These are phyloP conservation scores for Calidris pugnax DNA, from an alignment of 2,113 vertebrate species.

Conservation along the genomic window DNA sequence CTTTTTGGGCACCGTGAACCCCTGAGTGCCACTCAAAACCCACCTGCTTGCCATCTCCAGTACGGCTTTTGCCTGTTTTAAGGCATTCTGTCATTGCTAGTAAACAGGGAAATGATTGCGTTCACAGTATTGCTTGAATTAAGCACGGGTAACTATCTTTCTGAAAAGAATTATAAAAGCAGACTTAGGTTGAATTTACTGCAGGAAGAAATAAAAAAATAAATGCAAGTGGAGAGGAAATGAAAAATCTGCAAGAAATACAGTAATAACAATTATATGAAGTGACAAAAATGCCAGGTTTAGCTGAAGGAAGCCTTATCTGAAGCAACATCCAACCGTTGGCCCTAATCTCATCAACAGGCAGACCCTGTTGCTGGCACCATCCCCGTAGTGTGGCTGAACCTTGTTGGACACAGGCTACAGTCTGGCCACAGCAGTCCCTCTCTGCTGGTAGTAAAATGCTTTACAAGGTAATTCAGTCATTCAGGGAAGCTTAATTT, in stretches of 20 bases:
- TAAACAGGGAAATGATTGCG: background rate
- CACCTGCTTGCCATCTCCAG: background rate
- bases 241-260: background rate
- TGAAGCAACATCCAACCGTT: background rate
- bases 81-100: background rate
- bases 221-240: background rate
- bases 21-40: background rate
- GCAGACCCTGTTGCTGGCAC: background rate
- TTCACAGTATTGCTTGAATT: background rate
- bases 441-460: background rate
- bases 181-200: background rate
- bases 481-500: background rate
- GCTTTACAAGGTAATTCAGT: background rate
- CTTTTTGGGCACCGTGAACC: background rate
- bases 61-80: accelerated
- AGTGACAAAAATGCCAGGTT: background rate
- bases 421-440: background rate
- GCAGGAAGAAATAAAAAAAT: background rate
- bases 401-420: background rate
- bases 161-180: background rate
- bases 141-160: background rate
- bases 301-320: background rate
- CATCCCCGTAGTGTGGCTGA: background rate
- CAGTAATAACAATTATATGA: background rate
- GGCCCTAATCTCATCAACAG: background rate